These are phyloP conservation scores for Eulemur rufifrons DNA, from an alignment of 2,113 vertebrate genomes.

Conservation along the genomic window DNA sequence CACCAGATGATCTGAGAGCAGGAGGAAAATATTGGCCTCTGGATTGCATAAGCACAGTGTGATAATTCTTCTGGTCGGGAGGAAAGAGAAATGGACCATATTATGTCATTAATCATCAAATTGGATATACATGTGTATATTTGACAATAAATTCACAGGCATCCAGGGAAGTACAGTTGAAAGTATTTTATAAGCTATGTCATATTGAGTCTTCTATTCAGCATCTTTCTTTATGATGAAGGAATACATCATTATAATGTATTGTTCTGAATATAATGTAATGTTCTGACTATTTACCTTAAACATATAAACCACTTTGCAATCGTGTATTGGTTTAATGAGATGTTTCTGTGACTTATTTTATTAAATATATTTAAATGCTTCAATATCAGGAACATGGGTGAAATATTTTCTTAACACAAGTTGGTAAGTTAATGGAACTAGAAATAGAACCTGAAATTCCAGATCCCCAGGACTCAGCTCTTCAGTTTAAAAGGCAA, in stretches of 20 bases:
- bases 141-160: not conserved
- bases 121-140: not conserved
- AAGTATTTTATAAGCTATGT: slow-evolving; percentile 38
- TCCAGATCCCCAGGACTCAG: not conserved
- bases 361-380: slow-evolving; percentile 34
- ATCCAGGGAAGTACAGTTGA: not conserved
- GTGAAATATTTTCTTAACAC: not conserved
- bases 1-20: not conserved
- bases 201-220: not conserved
- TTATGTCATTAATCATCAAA: not conserved
- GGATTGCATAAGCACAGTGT: not conserved
- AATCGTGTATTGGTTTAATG: not conserved
- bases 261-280: too few species aligned
- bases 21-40: not conserved
- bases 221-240: slow-evolving; percentile 21
- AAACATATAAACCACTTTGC: not conserved
- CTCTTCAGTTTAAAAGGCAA: not conserved
- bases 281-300: not conserved
- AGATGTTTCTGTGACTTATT: not conserved
- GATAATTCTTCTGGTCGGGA: not conserved
- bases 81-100: not conserved
- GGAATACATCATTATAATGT: not conserved
- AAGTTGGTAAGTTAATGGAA: slow-evolving; percentile 24
- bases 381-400: not conserved
- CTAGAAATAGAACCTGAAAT: slow-evolving; percentile 4